phyloP scores from a whole-genome alignment of 30 jellyfish, hydroid and myxozoan species.

The Cassiopea xamachana region DNA sequence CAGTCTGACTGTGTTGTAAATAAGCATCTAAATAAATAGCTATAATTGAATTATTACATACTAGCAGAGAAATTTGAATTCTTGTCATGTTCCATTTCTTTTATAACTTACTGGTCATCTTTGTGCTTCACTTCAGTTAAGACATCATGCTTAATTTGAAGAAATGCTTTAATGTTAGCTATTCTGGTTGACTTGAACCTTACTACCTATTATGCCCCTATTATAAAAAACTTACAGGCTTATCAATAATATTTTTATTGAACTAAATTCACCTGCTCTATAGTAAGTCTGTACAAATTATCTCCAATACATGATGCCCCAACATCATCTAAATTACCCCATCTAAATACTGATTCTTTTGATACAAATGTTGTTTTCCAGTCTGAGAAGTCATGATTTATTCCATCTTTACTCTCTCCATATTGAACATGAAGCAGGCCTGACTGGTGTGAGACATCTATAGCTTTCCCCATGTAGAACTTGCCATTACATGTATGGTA shows the following conservation, averaged over 20 bases:
- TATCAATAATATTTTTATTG: too few species aligned
- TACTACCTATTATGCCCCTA: too few species aligned
- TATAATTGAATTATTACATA: too few species aligned
- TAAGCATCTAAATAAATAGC: too few species aligned
- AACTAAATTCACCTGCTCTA: neutral
- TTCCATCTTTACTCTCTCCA: neutral
- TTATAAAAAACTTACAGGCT: neutral
- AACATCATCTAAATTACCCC: conserved; percentile 4
- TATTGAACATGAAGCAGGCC: neutral
- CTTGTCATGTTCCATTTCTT: too few species aligned
- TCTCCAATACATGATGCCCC: conserved; percentile 4
- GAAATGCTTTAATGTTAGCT: too few species aligned
- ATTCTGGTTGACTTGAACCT: too few species aligned
- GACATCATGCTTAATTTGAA: too few species aligned
- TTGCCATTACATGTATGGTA: conserved; percentile 6
- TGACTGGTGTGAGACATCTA: neutral
- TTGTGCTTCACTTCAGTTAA: too few species aligned
- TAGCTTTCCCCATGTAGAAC: conserved; percentile 1
- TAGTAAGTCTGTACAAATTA: neutral
- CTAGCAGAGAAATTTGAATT: too few species aligned
- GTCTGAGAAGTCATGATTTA: neutral
- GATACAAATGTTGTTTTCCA: neutral
- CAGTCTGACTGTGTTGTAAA: too few species aligned
- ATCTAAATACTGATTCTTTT: conserved; percentile 2
- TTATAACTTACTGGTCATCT: too few species aligned